phyloP scores from a whole-genome alignment of 2,113 vertebrate species.

The Sialia sialis region DNA sequence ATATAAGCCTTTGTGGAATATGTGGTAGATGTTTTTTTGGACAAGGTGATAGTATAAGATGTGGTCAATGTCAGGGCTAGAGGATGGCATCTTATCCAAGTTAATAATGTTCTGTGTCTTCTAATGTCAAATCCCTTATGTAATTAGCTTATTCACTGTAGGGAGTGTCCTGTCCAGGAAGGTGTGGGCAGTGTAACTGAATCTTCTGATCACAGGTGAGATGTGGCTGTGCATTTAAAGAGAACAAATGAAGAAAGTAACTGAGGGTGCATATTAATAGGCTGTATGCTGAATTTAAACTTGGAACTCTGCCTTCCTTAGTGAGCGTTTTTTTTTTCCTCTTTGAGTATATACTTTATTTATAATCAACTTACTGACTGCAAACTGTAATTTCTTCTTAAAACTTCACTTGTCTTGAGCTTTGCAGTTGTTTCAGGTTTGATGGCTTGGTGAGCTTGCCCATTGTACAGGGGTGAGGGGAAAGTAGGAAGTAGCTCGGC shows the following conservation, averaged over 20 bases:
- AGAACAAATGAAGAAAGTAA: neutral
- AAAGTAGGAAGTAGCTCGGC: neutral
- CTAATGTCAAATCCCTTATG: neutral
- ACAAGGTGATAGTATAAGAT: neutral
- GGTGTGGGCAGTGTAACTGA: neutral
- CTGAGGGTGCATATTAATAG: neutral
- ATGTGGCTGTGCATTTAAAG: neutral
- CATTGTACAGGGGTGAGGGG: rapidly evolving
- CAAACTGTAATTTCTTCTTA: neutral
- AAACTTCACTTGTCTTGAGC: neutral
- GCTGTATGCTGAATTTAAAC: neutral
- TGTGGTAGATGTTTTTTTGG: neutral
- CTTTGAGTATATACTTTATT: neutral
- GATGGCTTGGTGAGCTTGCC: neutral
- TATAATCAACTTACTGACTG: neutral
- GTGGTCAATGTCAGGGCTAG: neutral
- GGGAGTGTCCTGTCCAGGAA: neutral
- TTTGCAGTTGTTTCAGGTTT: neutral
- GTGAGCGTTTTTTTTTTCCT: neutral
- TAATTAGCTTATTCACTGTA: neutral
- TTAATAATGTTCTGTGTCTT: neutral
- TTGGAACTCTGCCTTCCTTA: neutral
- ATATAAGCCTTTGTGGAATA: neutral
- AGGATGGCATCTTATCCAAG: neutral
- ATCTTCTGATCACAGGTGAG: neutral